Evolutionary conservation across 2,888 invertebrate species (phyloP).

Genomic region (Erebia palarica): DNA sequence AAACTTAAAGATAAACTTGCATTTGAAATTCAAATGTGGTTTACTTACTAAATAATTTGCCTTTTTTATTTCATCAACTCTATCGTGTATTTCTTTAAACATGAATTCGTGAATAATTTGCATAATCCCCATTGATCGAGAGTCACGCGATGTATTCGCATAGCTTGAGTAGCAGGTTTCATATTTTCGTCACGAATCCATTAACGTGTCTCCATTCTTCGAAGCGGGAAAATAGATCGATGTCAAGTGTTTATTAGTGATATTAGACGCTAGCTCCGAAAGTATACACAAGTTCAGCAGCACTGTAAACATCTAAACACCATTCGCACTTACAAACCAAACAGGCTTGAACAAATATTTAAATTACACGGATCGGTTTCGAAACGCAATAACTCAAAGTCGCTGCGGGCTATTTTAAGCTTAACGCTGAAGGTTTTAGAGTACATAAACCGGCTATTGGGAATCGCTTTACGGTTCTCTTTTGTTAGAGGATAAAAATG

Average conservation of each 20-base stretch:
- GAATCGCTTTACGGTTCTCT: conserved; percentile 50
- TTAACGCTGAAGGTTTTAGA: conserved; percentile 52
- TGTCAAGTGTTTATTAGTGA: conserved; percentile 73
- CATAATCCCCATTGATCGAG: conserved; percentile 32
- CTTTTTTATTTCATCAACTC: background rate
- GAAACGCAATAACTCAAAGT: conserved; percentile 59
- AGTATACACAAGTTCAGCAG: conserved; percentile 72
- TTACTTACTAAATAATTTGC: background rate
- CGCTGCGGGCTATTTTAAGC: conserved; percentile 57
- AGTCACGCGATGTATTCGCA: conserved; percentile 30
- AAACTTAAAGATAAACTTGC: background rate
- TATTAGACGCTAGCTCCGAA: conserved; percentile 60
- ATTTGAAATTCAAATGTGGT: conserved; percentile 7
- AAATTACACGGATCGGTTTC: conserved; percentile 67
- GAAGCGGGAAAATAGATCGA: conserved; percentile 54
- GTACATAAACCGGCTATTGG: conserved; percentile 47
- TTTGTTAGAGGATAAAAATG: conserved; percentile 53
- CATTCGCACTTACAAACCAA: conserved; percentile 81
- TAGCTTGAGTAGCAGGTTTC: conserved; percentile 20
- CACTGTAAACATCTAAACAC: conserved; percentile 78
- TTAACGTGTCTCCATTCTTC: conserved; percentile 26
- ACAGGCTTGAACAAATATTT: conserved; percentile 79
- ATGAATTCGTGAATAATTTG: conserved; percentile 28
- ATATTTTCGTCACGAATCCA: conserved; percentile 30
- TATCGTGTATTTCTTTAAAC: conserved; percentile 21